Conservation (phyloP, 2,113 vertebrate species). For the Dryoscopus gambensis region DNA sequence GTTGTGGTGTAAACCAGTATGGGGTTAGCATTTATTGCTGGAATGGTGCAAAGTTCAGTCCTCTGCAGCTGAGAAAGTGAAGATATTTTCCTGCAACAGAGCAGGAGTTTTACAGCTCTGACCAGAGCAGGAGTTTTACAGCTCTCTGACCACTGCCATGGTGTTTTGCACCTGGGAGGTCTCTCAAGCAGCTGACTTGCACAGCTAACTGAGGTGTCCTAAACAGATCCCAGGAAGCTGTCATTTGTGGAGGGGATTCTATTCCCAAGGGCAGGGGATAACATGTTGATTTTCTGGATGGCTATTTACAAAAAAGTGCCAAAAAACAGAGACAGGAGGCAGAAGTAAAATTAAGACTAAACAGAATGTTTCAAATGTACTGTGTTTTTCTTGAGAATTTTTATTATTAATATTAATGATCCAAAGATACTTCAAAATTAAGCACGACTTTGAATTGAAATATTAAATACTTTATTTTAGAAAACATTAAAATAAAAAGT, state of each 20-base stretch:
- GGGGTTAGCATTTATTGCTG: not conserved
- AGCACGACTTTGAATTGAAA: not conserved
- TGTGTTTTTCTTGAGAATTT: not conserved
- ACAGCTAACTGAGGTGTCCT: not conserved
- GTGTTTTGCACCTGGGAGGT: not conserved
- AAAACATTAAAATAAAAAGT: not conserved
- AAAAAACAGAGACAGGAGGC: not conserved
- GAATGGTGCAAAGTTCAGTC: not conserved
- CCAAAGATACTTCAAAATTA: not conserved
- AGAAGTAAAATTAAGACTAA: not conserved
- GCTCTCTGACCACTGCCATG: not conserved
- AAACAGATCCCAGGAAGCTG: not conserved
- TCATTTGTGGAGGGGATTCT: not conserved
- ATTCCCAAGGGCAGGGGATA: not conserved
- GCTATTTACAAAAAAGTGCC: not conserved
- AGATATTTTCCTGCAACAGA: not conserved
- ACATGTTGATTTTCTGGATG: not conserved
- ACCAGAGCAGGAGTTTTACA: too few species aligned
- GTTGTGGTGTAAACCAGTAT: not conserved
- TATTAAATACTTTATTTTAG: not conserved
- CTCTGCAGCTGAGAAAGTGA: not conserved
- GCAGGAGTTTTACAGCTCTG: not conserved
- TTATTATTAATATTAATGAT: not conserved
- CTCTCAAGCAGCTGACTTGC: not conserved
- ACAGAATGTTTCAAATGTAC: not conserved